Evolutionary conservation across 2,113 vertebrate species (phyloP).

Genomic region (Poicephalus meyeri): DNA sequence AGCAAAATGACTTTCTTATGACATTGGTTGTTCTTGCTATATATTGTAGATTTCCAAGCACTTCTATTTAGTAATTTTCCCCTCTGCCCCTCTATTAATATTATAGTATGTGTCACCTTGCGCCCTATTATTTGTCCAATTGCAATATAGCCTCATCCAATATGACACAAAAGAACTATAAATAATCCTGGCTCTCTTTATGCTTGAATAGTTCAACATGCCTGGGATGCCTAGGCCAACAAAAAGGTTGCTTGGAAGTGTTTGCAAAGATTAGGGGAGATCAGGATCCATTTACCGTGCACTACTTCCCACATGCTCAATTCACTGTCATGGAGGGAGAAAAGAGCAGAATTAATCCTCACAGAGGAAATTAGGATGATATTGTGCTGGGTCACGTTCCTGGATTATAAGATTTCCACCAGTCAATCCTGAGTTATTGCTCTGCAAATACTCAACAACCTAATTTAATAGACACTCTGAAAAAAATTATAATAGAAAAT

Average conservation of each 20-base stretch:
- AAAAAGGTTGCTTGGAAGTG: conserved; percentile 70
- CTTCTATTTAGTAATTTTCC: conserved; percentile 8
- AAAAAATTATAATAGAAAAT: conserved; percentile 37
- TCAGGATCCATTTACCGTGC: conserved; percentile 68
- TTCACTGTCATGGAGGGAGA: conserved; percentile 69
- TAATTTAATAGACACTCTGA: conserved; percentile 66
- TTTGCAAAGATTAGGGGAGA: conserved; percentile 75
- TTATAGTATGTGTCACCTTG: conserved; percentile 41
- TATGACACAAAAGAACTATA: conserved; percentile 48
- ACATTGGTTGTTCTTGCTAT: conserved; percentile 30
- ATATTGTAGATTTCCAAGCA: neutral
- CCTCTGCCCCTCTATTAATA: conserved; percentile 47
- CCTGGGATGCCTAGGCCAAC: conserved; percentile 31
- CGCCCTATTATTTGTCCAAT: conserved; percentile 16
- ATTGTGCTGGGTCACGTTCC: conserved; percentile 78
- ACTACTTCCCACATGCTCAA: conserved; percentile 66
- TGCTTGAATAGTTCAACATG: conserved; percentile 47
- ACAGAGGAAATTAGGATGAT: conserved; percentile 71
- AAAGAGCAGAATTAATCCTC: conserved; percentile 74
- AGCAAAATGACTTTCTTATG: conserved; percentile 27
- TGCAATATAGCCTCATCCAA: neutral
- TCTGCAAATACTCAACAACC: conserved; percentile 73
- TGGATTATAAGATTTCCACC: conserved; percentile 76
- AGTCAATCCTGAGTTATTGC: conserved; percentile 73
- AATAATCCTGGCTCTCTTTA: conserved; percentile 59